phyloP scores from a whole-genome alignment of 2,797 vertebrate genomes.

The Dendrocincla tyrannina region DNA sequence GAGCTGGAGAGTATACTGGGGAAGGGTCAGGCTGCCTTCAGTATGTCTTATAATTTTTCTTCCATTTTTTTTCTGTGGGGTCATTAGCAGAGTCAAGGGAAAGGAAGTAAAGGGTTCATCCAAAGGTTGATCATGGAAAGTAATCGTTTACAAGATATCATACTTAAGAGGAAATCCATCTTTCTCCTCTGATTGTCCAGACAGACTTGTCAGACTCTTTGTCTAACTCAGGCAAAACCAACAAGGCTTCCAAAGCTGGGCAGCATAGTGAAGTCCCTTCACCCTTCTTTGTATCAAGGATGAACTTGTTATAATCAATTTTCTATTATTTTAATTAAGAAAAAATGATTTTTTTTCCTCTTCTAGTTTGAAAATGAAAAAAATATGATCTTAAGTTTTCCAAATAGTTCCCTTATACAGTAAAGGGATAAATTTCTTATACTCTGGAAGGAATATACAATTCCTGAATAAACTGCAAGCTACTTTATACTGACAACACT shows the following conservation, averaged over 20 bases:
- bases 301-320: not conserved
- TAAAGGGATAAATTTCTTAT: not conserved
- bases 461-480: not conserved
- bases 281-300: not conserved
- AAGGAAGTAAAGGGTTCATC: not conserved
- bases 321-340: not conserved
- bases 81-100: not conserved
- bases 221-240: not conserved
- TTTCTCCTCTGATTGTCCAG: not conserved
- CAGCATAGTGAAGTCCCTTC: not conserved
- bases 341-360: not conserved
- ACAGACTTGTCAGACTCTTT: not conserved
- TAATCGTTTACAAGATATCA: not conserved
- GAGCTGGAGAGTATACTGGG: not conserved
- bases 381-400: not conserved
- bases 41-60: not conserved
- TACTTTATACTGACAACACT: not conserved
- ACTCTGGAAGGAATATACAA: not conserved
- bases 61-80: fast-evolving
- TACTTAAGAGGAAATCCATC: not conserved
- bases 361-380: not conserved
- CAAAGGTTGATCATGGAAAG: not conserved
- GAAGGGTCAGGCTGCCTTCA: not conserved
- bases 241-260: not conserved
- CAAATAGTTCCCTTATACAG: not conserved